A percentile compares a stretch with the other conserved stretches of the same genome.
Conservation (phyloP, 1,140 invertebrate genomes). For the Copidosoma floridanum region DNA sequence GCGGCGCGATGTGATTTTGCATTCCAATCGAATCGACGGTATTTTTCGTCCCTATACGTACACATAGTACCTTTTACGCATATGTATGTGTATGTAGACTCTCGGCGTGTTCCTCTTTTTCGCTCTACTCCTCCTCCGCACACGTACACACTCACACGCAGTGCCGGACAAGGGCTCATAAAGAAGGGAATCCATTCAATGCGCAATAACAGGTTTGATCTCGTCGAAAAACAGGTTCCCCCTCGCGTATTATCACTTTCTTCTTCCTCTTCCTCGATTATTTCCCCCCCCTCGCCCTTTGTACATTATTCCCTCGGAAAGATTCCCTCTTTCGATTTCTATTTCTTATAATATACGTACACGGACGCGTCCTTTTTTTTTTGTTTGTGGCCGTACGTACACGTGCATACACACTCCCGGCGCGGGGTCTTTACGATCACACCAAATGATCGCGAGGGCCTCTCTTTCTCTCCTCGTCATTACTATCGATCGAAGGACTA, state of each 20-base stretch:
- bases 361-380: neutral
- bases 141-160: too few relatives aligned
- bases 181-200: slow-evolving; percentile 26
- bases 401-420: slow-evolving; percentile 7
- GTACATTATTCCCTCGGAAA: too few relatives aligned
- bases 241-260: slow-evolving; percentile 25
- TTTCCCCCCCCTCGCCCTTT: neutral
- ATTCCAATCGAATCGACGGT: slow-evolving; percentile 24
- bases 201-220: slow-evolving; percentile 26
- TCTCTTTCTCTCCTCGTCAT: slow-evolving; percentile 2
- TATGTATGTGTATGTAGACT: too few relatives aligned
- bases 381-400: neutral
- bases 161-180: slow-evolving; percentile 15
- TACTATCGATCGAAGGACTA: slow-evolving; percentile 3
- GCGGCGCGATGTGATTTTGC: slow-evolving; percentile 14
- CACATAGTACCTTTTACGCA: too few relatives aligned
- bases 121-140: too few relatives aligned
- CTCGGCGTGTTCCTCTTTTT: neutral
- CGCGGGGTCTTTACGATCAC: neutral
- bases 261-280: slow-evolving; percentile 21
- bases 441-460: neutral
- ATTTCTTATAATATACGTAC: slow-evolving; percentile 13
- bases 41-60: slow-evolving; percentile 1
- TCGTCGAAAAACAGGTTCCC: slow-evolving; percentile 17
- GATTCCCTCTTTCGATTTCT: slow-evolving; percentile 25